phyloP scores from a whole-genome alignment of 2,797 vertebrate species.

The Pteronotus mesoamericanus region DNA sequence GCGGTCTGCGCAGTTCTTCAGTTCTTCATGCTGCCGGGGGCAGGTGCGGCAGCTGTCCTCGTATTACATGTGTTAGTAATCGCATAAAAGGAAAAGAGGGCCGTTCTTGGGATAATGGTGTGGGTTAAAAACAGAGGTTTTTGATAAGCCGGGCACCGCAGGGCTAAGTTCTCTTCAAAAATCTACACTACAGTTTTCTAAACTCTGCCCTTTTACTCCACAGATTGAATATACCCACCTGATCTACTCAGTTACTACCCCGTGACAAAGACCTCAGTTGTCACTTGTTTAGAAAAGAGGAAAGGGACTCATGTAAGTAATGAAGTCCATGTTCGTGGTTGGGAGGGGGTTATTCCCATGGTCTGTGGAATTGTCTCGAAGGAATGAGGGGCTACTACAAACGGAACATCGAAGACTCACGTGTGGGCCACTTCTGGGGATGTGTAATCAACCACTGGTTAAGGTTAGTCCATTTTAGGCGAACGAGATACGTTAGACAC shows the following conservation, averaged over 20 bases:
- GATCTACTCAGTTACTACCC: rapidly evolving
- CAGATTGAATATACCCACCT: neutral
- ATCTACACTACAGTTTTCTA: neutral
- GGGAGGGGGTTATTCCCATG: neutral
- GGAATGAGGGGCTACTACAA: neutral
- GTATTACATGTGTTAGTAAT: neutral
- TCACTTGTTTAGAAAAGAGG: neutral
- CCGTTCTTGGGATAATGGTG: neutral
- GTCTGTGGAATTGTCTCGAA: neutral
- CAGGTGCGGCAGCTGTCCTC: neutral
- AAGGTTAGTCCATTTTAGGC: neutral
- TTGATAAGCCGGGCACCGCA: rapidly evolving
- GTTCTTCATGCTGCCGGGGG: too few relatives aligned
- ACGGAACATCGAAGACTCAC: neutral
- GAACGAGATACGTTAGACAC: neutral
- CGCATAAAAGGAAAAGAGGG: neutral
- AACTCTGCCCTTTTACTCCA: neutral
- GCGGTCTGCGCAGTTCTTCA: too few relatives aligned
- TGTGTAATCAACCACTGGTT: neutral
- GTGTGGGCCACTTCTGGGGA: rapidly evolving
- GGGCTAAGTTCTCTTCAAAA: neutral
- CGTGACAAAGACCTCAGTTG: rapidly evolving
- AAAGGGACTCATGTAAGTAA: neutral
- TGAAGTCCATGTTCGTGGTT: neutral
- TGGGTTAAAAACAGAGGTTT: neutral